Evolutionary conservation across 2,797 vertebrate genomes (phyloP).

Genomic region (Arrhamphus sclerolepis): DNA sequence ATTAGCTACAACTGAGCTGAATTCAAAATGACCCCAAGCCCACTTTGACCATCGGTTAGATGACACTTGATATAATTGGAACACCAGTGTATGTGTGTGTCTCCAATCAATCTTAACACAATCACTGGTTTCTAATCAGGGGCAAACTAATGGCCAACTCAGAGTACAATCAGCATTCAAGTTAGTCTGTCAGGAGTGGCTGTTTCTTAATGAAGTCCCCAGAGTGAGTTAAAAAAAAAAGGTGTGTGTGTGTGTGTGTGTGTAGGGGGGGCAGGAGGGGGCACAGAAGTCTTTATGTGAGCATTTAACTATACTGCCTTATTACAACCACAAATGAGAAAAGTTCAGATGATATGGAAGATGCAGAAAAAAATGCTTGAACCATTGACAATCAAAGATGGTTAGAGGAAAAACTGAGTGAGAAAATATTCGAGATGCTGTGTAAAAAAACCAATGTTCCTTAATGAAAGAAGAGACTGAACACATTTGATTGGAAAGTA

Average conservation of each 20-base stretch:
- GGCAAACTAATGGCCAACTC: constrained; percentile 66
- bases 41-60: constrained; percentile 40
- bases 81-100: constrained; percentile 46
- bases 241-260: no score
- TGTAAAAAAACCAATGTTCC: no score
- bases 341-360: no score
- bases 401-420: no score
- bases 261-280: no score
- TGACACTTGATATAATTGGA: constrained; percentile 60
- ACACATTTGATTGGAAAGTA: no score
- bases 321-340: no score
- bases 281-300: constrained; percentile 8
- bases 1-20: constrained; percentile 36
- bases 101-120: constrained; percentile 60
- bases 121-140: constrained; percentile 69
- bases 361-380: no score
- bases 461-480: no score
- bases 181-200: constrained; percentile 50
- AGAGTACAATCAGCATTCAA: constrained; percentile 65
- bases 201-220: constrained; percentile 64
- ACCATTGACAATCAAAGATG: no score
- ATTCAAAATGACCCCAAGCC: constrained; percentile 44
- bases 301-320: background rate
- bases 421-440: no score
- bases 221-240: constrained; percentile 28